Conservation (phyloP, 2,797 vertebrate species). For the Syndactyla subalaris region DNA sequence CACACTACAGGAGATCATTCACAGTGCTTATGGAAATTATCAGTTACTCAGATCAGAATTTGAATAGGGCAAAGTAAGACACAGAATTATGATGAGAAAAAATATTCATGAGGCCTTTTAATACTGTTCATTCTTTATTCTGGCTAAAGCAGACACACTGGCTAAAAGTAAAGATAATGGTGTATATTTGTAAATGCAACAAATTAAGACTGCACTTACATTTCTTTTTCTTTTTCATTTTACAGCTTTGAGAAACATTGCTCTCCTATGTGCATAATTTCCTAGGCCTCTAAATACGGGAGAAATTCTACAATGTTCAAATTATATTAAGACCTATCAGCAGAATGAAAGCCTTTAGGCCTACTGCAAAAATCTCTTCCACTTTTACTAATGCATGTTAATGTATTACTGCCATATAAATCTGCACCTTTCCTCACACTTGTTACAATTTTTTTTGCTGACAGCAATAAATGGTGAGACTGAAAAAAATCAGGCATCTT, state of each 20-base stretch:
- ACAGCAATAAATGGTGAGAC: not conserved
- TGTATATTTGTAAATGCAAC: not conserved
- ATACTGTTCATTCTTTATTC: not conserved
- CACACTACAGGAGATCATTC: not conserved
- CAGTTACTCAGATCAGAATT: not conserved
- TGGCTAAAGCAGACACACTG: not conserved
- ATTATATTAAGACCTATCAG: not conserved
- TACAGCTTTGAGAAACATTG: not conserved
- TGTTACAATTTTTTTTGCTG: not conserved
- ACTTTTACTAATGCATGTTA: not conserved
- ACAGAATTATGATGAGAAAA: not conserved
- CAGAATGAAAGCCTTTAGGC: not conserved
- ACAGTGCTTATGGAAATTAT: not conserved
- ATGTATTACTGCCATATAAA: not conserved
- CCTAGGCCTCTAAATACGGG: not conserved
- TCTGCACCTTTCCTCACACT: not conserved
- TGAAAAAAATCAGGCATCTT: not conserved
- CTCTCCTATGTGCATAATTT: not conserved
- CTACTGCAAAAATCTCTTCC: not conserved
- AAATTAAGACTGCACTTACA: not conserved
- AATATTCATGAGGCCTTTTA: not conserved
- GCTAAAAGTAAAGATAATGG: not conserved
- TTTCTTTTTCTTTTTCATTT: not conserved
- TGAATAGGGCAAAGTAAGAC: not conserved
- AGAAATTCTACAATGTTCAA: not conserved